phyloP scores from a whole-genome alignment of 2,797 vertebrate genomes.

The Atherinosoma microstoma region DNA sequence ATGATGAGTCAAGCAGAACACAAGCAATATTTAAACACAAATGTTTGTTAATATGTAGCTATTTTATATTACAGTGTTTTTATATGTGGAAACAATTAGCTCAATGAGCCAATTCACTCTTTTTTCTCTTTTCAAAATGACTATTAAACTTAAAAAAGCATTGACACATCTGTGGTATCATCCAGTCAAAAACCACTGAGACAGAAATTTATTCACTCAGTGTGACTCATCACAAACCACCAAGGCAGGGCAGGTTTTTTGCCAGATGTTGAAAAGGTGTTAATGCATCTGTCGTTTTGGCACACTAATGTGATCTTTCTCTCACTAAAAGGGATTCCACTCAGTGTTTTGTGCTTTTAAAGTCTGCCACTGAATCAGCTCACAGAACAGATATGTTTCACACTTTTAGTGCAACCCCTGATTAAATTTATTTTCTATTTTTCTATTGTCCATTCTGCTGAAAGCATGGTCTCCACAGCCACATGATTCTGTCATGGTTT shows the following conservation, averaged over 20 bases:
- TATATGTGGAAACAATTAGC: not conserved
- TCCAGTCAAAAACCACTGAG: conserved; percentile 12
- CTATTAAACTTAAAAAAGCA: no score
- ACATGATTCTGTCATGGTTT: no score
- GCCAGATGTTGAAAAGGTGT: conserved; percentile 20
- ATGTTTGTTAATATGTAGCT: not conserved
- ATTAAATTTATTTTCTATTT: no score
- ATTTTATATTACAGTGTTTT: not conserved
- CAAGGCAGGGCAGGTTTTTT: not conserved
- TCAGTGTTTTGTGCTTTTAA: no score
- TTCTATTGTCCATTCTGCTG: no score
- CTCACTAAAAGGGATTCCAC: not conserved
- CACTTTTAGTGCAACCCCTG: not conserved
- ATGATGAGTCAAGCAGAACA: no score
- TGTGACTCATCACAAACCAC: conserved; percentile 10
- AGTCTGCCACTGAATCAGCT: not conserved
- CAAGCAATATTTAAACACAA: not conserved
- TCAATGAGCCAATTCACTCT: not conserved
- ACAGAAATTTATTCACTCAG: conserved; percentile 6
- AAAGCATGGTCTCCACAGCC: no score
- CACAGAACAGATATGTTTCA: conserved; percentile 1
- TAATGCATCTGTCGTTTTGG: conserved; percentile 2
- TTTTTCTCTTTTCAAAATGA: not conserved
- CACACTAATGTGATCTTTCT: not conserved
- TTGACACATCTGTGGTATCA: conserved; percentile 6